A percentile compares a stretch with the other conserved stretches of the same genome.
These are phyloP conservation scores for Gouania willdenowi DNA, from an alignment of 2,797 vertebrate species.

Conservation along the genomic window DNA sequence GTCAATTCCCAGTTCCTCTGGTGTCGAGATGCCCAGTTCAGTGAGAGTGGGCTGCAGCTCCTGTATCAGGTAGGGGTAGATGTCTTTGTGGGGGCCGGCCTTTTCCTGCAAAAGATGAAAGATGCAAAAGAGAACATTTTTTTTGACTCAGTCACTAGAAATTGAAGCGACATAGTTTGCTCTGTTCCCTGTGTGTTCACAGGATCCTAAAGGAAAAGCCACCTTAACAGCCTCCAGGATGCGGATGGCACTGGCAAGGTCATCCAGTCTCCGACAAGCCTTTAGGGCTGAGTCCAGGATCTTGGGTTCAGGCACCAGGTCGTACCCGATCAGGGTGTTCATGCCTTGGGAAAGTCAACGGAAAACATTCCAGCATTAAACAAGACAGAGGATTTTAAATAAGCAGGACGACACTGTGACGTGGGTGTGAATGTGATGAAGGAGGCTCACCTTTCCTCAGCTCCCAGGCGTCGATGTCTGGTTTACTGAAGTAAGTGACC, in stretches of 20 bases:
- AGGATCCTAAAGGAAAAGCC: slow-evolving; percentile 6
- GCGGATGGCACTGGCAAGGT: slow-evolving; percentile 91
- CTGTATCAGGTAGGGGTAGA: slow-evolving; percentile 95
- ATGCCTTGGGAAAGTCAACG: slow-evolving; percentile 73
- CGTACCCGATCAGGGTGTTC: slow-evolving; percentile 91
- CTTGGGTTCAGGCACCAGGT: slow-evolving; percentile 93
- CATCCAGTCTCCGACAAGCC: slow-evolving; percentile 90
- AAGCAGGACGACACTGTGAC: background rate
- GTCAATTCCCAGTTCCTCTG: slow-evolving; percentile 93
- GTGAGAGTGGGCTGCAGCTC: slow-evolving; percentile 90
- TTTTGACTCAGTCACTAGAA: too few relatives aligned
- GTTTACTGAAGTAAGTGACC: slow-evolving; percentile 94
- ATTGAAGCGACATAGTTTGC: too few relatives aligned
- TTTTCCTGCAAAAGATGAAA: slow-evolving; percentile 80
- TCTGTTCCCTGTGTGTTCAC: background rate
- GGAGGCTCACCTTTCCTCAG: slow-evolving; percentile 85
- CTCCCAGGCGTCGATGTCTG: slow-evolving; percentile 93
- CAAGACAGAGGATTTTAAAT: background rate
- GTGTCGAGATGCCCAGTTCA: slow-evolving; percentile 95
- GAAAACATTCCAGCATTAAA: background rate
- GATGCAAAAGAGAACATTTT: too few relatives aligned
- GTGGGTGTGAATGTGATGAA: background rate
- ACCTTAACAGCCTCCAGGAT: slow-evolving; percentile 95
- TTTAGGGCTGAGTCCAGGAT: slow-evolving; percentile 91
- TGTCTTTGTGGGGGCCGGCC: slow-evolving; percentile 92